phyloP scores from a whole-genome alignment of 1,140 invertebrate species.

The Octopus sinensis region DNA sequence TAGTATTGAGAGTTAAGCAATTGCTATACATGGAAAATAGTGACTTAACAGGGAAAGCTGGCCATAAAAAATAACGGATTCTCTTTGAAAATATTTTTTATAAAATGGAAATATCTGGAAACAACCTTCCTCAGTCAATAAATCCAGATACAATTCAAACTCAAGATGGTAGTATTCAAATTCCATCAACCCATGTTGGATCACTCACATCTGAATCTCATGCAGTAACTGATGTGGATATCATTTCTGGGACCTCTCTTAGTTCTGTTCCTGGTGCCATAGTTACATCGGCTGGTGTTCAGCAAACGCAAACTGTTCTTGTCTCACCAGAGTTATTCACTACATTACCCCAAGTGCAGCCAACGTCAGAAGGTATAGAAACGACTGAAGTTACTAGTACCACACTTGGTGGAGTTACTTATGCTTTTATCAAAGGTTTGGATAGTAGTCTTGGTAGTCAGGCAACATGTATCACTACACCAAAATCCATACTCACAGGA shows the following conservation, averaged over 20 bases:
- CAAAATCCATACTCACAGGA: neutral
- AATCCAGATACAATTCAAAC: neutral
- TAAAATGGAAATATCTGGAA: neutral
- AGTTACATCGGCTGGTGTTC: neutral
- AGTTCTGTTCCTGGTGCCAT: neutral
- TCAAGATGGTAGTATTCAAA: neutral
- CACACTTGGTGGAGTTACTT: neutral
- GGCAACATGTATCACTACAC: neutral
- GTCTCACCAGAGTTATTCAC: neutral
- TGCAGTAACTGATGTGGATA: neutral
- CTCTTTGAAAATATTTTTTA: neutral
- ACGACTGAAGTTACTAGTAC: neutral
- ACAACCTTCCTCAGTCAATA: neutral
- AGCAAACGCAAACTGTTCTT: neutral
- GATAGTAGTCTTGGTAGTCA: neutral
- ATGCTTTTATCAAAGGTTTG: neutral
- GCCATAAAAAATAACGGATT: neutral
- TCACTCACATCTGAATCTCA: neutral
- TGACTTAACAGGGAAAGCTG: neutral
- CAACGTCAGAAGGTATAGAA: neutral
- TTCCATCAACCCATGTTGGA: neutral
- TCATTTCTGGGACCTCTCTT: neutral
- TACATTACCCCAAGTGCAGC: neutral
- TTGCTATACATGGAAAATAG: neutral
- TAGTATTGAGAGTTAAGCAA: neutral